phyloP scores from a whole-genome alignment of 2,113 vertebrate species.

The Globicephala melas region DNA sequence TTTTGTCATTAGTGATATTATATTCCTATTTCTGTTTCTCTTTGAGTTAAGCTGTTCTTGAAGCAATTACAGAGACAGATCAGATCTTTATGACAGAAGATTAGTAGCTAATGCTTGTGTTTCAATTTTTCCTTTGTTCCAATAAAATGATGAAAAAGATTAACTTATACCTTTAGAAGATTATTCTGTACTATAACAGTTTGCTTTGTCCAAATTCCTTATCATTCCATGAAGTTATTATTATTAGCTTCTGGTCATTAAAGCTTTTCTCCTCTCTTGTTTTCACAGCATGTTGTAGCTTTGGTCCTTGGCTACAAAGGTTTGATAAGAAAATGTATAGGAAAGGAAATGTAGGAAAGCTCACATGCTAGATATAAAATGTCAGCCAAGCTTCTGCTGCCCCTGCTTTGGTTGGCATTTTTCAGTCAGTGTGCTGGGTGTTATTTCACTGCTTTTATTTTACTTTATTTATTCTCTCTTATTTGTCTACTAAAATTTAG shows the following conservation, averaged over 20 bases:
- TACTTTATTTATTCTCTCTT: background rate
- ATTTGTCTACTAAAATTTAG: background rate
- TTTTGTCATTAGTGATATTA: background rate
- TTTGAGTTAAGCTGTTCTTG: constrained; percentile 30
- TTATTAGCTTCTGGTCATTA: constrained; percentile 33
- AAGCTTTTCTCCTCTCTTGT: background rate
- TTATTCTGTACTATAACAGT: background rate
- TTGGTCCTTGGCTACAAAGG: background rate
- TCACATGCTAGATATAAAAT: constrained; percentile 21
- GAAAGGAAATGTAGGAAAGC: constrained; percentile 23
- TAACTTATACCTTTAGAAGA: constrained; percentile 6
- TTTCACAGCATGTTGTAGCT: background rate
- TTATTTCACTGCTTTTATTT: constrained; percentile 34
- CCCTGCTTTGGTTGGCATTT: constrained; percentile 11
- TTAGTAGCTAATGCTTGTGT: background rate
- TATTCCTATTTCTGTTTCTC: constrained; percentile 23
- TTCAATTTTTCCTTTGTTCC: constrained; percentile 29
- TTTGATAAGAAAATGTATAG: constrained; percentile 40
- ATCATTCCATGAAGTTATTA: background rate
- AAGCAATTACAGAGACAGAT: background rate
- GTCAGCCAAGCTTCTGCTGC: background rate
- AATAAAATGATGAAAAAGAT: background rate
- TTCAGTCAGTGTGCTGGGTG: background rate
- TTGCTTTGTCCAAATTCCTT: background rate
- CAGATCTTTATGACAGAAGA: constrained; percentile 9